phyloP scores from a whole-genome alignment of 2,797 vertebrate genomes.

The Cryptoblepharus egeriae region DNA sequence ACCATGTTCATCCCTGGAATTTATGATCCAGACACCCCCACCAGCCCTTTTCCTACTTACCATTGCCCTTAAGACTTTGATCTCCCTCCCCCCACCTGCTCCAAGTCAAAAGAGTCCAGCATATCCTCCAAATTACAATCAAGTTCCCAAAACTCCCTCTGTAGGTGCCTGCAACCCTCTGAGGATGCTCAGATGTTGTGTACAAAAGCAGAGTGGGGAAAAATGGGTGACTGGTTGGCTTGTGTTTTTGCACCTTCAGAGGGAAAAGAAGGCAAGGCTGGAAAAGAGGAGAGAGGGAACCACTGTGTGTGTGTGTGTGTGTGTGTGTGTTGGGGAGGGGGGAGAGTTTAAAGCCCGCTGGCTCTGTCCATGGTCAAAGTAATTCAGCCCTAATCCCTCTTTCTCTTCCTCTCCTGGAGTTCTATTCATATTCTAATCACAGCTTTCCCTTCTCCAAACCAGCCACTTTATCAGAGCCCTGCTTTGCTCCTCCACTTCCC shows the following conservation, averaged over 20 bases:
- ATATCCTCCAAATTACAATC: neutral
- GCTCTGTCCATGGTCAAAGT: slow-evolving; percentile 92
- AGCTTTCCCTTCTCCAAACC: slow-evolving; percentile 96
- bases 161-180: neutral
- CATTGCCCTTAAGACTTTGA: slow-evolving; percentile 18
- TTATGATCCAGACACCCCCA: slow-evolving; percentile 22
- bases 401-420: slow-evolving; percentile 93
- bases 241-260: neutral
- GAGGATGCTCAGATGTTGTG: neutral
- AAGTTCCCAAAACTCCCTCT: neutral
- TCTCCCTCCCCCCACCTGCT: neutral
- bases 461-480: slow-evolving; percentile 93
- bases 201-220: neutral
- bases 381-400: slow-evolving; percentile 96
- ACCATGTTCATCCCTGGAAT: neutral
- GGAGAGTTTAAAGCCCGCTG: slow-evolving; percentile 79
- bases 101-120: no score
- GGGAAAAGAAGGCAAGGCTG: neutral
- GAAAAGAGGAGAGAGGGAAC: neutral
- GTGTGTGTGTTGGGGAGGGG: slow-evolving; percentile 53
- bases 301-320: neutral
- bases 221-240: neutral
- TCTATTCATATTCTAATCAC: slow-evolving; percentile 99
- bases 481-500: slow-evolving; percentile 91
- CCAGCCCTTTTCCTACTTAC: slow-evolving; percentile 11